Evolutionary conservation across 1,140 invertebrate species (phyloP), one percentile per base, ranked within the genome.

Genomic region (Ceratina calcarata): DNA sequence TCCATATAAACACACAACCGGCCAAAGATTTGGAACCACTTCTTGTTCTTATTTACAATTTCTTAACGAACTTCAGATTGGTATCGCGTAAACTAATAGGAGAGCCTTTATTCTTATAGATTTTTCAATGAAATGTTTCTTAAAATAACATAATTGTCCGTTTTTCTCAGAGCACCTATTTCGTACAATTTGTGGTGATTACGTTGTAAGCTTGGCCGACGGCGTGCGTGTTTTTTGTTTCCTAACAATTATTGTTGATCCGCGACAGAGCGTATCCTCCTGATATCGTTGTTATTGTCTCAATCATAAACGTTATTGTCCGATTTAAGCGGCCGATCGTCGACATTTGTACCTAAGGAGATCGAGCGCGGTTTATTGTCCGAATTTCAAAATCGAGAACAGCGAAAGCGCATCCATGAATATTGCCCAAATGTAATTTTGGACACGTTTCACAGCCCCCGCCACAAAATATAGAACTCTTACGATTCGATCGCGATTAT

Each of bases 281-380:
- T 45, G 32, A 18, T 13, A 20, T 12, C 32, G n/a, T 62, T n/a
- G 12, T 20, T 2, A 73, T 51, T n/a, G 0, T 20, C 49, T 12
- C 37, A 45, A 10, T 57, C 1, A 2, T 57, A n/a, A 18, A 22
- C 22, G 13, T 18, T 27, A 66, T 51, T 51, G 65, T 69, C 37
- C 8, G 57, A 61, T 24, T n/a, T 57, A 13, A 60, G 3, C n/a
- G 20, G 37, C 6, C 74, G 55, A 69, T 69, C 37, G 16, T 51
- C 22, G 12, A n/a, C 8, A 18, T 78, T 78, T 78, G 75, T 78
- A 78, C 75, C 53, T 55, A 20, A 71, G 37, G 22, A 20, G 45
- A 49, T 57, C 60, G 60, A 72, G 51, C 32, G 53, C 51, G n/a
- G 12, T 78, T 45, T 65, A 78, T 78, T 72, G 76, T 78, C 76